Percentiles rank a stretch among this genome's conserved stretches.
Evolutionary conservation across 2,888 invertebrate species (phyloP).

Genomic region (Apotomis capreana): DNA sequence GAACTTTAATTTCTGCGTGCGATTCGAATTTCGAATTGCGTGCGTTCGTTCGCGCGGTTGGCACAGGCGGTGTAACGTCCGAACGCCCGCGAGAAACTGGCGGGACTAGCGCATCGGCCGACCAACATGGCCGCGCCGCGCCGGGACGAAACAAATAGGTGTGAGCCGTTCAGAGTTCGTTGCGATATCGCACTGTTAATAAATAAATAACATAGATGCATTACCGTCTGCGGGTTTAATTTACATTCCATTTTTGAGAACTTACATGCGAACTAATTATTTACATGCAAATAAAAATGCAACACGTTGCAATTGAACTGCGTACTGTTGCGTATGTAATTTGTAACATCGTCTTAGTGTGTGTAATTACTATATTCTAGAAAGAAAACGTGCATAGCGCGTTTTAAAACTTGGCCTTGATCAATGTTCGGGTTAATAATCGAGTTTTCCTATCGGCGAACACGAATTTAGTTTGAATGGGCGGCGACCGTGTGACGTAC

Average conservation of each 20-base stretch:
- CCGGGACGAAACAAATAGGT: conserved; percentile 70
- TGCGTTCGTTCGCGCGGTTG: conserved; percentile 44
- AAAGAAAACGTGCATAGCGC: conserved; percentile 19
- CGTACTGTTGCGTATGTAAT: background rate
- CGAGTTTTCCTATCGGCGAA: conserved; percentile 20
- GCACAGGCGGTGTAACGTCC: conserved; percentile 64
- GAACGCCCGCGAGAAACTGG: conserved; percentile 78
- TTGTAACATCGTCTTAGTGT: background rate
- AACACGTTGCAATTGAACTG: too few relatives aligned
- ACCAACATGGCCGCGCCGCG: conserved; percentile 67
- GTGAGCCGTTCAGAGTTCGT: conserved; percentile 57
- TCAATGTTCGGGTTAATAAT: conserved; percentile 33
- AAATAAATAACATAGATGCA: conserved; percentile 74
- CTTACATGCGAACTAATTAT: background rate
- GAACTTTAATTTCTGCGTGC: conserved; percentile 43
- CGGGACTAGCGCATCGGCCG: conserved; percentile 62
- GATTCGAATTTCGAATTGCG: conserved; percentile 45
- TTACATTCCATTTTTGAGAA: conserved; percentile 1
- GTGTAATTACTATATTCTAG: conserved; percentile 2
- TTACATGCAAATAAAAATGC: too few relatives aligned
- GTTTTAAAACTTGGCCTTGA: conserved; percentile 33
- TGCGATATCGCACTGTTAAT: conserved; percentile 74
- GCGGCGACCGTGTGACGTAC: conserved; percentile 20
- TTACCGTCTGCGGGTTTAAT: conserved; percentile 35
- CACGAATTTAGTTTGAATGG: conserved; percentile 20